Base-by-base conservation (phyloP, 2,797 vertebrate genomes). In the Corythornis leucogaster region DNA sequence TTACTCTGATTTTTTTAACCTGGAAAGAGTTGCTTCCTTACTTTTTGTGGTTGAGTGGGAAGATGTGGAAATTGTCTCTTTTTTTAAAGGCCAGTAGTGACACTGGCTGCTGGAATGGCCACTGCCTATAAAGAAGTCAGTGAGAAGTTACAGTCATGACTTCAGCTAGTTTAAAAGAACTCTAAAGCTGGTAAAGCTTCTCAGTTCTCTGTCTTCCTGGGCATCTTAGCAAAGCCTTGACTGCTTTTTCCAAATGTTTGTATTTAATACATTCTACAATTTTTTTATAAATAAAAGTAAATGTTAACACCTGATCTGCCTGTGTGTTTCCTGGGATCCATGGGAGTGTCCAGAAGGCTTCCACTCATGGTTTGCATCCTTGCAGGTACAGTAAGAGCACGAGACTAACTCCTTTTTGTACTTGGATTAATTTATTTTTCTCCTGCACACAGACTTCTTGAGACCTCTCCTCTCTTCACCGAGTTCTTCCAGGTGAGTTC, bases 271-370 rank as follows among this genome's bases (percentile, higher is more conserved):
- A 57, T 95, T 75, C 89, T 95, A 84, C 59, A 71, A 24, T 85
- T 74, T 88, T 95, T 97, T 90, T 71, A 87, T 96, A 96, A 97
- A 96, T 97, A 96, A 97, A 97, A 94, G 63, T 87, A 86, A 96
- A 48, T 93, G 82, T 80, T 90, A 71, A 91, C 93, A 89, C 63
- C 71, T 85, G 51, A 83, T 61, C 70, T 88, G 50, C 17, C 42
- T 62, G 51, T 59, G 54, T 73, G 22, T 93, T 92, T 92, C 55
- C 92, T 85, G 51, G 83, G 83, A 74, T 68, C 61, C 77, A 0
- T 59, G 33, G 2, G 25, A 16, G 20, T 33, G 5, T 61, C 28
- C 62, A 24, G 55, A 66, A 66, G 43, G 28, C 7, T 85, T 76
- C 45, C 83, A 1, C 40, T 69, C 0, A 0, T 58, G 43, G 21